phyloP scores from a whole-genome alignment of 2,113 vertebrate genomes.

The Equus quagga region DNA sequence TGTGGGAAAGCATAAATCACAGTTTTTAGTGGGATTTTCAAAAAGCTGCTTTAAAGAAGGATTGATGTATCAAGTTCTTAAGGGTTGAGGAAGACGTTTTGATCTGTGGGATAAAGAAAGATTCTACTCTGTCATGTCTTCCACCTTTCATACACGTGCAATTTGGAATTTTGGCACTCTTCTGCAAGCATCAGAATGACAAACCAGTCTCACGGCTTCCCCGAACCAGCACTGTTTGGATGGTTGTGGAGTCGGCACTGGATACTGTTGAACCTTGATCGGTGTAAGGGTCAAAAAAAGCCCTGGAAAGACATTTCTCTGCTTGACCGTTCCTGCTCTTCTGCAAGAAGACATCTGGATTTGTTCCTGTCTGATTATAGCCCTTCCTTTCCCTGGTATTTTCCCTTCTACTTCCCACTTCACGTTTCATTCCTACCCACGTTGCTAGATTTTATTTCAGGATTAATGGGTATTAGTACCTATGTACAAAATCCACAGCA shows the following conservation, averaged over 20 bases:
- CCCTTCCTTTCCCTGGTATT: neutral
- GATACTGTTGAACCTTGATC: neutral
- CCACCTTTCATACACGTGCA: neutral
- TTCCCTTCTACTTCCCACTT: neutral
- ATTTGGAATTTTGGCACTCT: neutral
- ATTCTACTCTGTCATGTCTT: neutral
- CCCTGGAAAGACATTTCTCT: neutral
- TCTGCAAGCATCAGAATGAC: neutral
- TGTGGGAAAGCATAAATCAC: neutral
- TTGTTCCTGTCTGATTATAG: neutral
- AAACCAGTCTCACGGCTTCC: neutral
- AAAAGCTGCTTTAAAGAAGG: neutral
- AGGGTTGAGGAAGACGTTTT: neutral
- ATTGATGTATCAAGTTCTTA: neutral
- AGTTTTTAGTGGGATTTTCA: neutral
- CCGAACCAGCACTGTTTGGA: neutral
- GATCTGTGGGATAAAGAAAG: neutral
- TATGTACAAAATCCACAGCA: neutral
- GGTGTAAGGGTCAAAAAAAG: neutral
- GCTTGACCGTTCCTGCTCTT: neutral
- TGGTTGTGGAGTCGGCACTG: neutral
- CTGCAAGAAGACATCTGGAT: neutral
- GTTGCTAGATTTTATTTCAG: neutral
- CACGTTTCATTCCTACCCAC: neutral
- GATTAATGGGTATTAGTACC: constrained; percentile 3